Percentiles rank a stretch among this genome's conserved stretches.
Evolutionary conservation across 2,797 vertebrate species (phyloP).

Genomic region (Merluccius polli): DNA sequence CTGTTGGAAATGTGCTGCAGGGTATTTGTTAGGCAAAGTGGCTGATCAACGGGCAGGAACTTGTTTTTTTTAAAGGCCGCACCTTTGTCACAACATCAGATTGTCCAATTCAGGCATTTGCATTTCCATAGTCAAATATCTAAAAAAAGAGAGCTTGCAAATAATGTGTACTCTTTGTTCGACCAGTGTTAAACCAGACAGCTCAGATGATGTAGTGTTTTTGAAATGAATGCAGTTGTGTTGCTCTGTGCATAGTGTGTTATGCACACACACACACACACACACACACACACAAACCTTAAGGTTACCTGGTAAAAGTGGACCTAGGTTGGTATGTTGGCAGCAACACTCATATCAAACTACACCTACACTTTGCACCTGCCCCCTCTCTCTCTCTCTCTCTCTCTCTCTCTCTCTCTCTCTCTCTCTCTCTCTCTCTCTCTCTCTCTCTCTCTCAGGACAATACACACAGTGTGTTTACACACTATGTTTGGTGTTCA

Average conservation of each 20-base stretch:
- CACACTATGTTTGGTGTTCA: slow-evolving; percentile 17
- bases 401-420: background rate
- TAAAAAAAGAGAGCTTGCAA: slow-evolving; percentile 52
- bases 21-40: slow-evolving; percentile 68
- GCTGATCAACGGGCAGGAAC: slow-evolving; percentile 58
- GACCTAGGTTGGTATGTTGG: background rate
- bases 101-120: slow-evolving; percentile 45
- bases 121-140: slow-evolving; percentile 62
- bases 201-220: slow-evolving; percentile 11
- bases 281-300: slow-evolving; percentile 1
- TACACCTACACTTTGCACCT: background rate
- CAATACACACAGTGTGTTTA: slow-evolving; percentile 3
- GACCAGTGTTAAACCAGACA: background rate
- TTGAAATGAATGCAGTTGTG: slow-evolving; percentile 1
- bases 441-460: slow-evolving; percentile 3
- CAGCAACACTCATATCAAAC: background rate
- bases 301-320: background rate
- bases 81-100: slow-evolving; percentile 28
- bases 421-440: background rate
- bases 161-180: slow-evolving; percentile 29
- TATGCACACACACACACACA: slow-evolving; percentile 21
- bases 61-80: slow-evolving; percentile 41
- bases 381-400: background rate
- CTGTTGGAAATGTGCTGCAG: slow-evolving; percentile 42
- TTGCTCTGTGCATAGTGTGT: slow-evolving; percentile 17